These are phyloP conservation scores for Oreochromis aureus DNA, from an alignment of 2,113 vertebrate species.

Conservation along the genomic window DNA sequence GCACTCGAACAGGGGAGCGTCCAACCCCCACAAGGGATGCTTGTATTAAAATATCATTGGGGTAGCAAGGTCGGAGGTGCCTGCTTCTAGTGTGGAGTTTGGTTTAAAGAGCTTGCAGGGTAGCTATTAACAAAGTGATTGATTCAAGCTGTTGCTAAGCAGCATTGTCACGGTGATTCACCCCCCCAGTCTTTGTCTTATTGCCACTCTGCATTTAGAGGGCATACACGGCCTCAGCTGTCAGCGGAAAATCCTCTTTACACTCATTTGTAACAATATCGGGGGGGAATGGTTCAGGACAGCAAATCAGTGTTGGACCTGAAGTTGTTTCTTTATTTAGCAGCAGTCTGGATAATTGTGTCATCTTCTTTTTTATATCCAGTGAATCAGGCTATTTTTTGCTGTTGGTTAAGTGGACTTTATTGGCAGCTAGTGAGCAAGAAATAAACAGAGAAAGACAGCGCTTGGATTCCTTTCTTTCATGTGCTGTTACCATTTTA, in stretches of 20 bases:
- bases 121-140: slow-evolving; percentile 51
- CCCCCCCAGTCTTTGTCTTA: slow-evolving; percentile 40
- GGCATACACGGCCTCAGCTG: slow-evolving; percentile 53
- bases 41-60: slow-evolving; percentile 39
- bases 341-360: neutral
- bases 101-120: neutral
- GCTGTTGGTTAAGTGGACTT: slow-evolving; percentile 5
- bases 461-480: slow-evolving; percentile 8
- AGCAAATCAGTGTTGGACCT: neutral
- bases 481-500: slow-evolving; percentile 61
- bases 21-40: neutral
- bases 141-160: slow-evolving; percentile 57
- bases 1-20: neutral
- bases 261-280: slow-evolving; percentile 1
- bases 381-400: neutral
- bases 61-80: neutral
- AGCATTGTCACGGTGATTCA: slow-evolving; percentile 41
- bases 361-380: neutral
- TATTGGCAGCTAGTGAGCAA: slow-evolving; percentile 24
- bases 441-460: slow-evolving; percentile 52
- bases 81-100: neutral
- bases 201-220: slow-evolving; percentile 5
- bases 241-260: slow-evolving; percentile 53
- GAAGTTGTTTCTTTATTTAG: neutral
- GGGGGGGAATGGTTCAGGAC: neutral